A percentile compares a stretch with the other conserved stretches of the same genome.
Evolutionary conservation across 2,113 vertebrate genomes (phyloP).

Genomic region (Coturnix japonica): DNA sequence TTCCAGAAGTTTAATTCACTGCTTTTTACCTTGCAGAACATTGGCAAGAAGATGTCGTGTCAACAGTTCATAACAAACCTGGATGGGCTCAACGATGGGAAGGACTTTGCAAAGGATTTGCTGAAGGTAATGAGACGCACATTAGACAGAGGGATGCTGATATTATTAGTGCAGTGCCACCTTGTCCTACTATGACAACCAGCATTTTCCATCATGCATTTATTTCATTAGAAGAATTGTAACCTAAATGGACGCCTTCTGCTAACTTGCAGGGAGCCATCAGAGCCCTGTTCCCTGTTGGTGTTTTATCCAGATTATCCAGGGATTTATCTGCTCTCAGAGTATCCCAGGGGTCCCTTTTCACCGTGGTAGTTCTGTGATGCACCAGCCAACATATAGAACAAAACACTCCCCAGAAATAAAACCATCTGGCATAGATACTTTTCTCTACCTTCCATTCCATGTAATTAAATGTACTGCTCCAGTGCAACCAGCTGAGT

Average conservation of each 20-base stretch:
- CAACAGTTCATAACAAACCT: constrained; percentile 96
- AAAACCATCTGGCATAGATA: background rate
- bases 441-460: background rate
- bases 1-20: background rate
- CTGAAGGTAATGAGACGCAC: constrained; percentile 85
- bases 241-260: background rate
- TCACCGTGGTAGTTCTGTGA: background rate
- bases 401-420: background rate
- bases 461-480: background rate
- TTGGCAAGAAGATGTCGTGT: constrained; percentile 98
- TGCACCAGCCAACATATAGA: background rate
- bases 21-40: constrained; percentile 85
- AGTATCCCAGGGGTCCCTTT: background rate
- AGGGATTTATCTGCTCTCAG: background rate
- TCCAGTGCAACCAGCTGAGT: background rate
- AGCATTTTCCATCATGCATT: background rate
- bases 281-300: background rate
- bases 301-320: background rate
- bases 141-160: background rate
- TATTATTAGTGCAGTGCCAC: background rate
- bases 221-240: background rate
- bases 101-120: constrained; percentile 94
- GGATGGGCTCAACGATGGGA: constrained; percentile 92
- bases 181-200: background rate
- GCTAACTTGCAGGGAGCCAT: background rate